Evolutionary conservation across 1,140 invertebrate genomes (phyloP), one percentile per base, ranked within the genome.

Genomic region (Drosophila navojoa): DNA sequence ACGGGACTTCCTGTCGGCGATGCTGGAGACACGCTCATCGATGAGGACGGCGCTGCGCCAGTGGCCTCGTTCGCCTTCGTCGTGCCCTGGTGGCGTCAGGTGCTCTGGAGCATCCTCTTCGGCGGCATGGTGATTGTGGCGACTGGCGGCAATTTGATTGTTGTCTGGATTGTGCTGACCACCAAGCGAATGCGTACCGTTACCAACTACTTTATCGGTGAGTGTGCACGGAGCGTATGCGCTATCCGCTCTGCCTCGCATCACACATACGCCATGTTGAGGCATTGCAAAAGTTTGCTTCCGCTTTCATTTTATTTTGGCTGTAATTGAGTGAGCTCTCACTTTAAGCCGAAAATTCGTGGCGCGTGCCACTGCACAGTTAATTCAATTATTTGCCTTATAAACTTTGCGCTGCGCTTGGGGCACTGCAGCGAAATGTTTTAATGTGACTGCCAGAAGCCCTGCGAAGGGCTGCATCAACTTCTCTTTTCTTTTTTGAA

Each of bases 111-210:
- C 47, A 93, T 96, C 27, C 92, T 98, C 7, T 98, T 97, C 91
- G 95, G 95, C 0, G 94, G 94, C 1, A 98, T 99, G 96, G 96
- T 98, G 52, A 94, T 96, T 61, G 96, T 98, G 45, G 97, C 98
- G n/a, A 97, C 97, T 10, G 95, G 96, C 32, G 97, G 98, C 0
- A 99, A 99, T 92, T 92, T 98, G 38, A 97, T 98, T 74, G 98
- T 99, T 49, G 98, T 99, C 76, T 98, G 97, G 96, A 98, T 98
- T 72, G 97, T 98, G 3, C 91, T 98, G 42, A 96, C 97, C 13
- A 96, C 98, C 91, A 97, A 98, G 79, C 93, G 97, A 35, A 99
- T 99, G 98, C 94, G 98, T 50, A 98, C 97, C 1, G 97, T 99
- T 29, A 99, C 98, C 55, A 99, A 99, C 93, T 99, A 98, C 87